These are phyloP conservation scores for Menidia menidia DNA, from an alignment of 2,797 vertebrate genomes.

Conservation along the genomic window DNA sequence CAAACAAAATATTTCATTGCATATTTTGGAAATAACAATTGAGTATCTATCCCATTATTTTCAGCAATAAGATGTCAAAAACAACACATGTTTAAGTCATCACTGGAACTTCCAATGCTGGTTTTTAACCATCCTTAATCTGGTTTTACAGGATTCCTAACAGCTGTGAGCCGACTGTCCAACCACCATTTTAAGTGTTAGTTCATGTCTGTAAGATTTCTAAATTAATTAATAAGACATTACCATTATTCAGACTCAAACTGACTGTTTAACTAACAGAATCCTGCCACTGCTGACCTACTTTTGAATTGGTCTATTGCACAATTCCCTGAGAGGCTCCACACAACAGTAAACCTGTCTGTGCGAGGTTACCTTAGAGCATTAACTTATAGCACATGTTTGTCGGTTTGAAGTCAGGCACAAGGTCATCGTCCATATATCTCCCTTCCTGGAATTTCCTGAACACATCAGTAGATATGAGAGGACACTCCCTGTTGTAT, in stretches of 20 bases:
- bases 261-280: too few relatives aligned
- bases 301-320: background rate
- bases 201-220: background rate
- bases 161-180: too few relatives aligned
- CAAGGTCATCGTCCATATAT: background rate
- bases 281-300: background rate
- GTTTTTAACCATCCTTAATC: too few relatives aligned
- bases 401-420: constrained; percentile 14
- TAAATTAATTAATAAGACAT: background rate
- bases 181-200: too few relatives aligned
- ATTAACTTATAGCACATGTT: constrained; percentile 15
- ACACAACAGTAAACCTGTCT: background rate
- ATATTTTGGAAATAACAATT: too few relatives aligned
- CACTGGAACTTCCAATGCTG: too few relatives aligned
- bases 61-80: too few relatives aligned
- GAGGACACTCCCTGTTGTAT: background rate
- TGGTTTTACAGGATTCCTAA: too few relatives aligned
- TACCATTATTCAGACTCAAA: background rate
- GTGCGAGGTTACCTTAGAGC: constrained; percentile 31
- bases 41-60: too few relatives aligned
- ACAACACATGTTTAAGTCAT: too few relatives aligned
- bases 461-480: background rate
- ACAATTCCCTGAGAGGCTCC: background rate
- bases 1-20: too few relatives aligned
- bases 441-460: background rate